phyloP scores from a whole-genome alignment of 2,113 vertebrate species.

The Burhinus bistriatus region DNA sequence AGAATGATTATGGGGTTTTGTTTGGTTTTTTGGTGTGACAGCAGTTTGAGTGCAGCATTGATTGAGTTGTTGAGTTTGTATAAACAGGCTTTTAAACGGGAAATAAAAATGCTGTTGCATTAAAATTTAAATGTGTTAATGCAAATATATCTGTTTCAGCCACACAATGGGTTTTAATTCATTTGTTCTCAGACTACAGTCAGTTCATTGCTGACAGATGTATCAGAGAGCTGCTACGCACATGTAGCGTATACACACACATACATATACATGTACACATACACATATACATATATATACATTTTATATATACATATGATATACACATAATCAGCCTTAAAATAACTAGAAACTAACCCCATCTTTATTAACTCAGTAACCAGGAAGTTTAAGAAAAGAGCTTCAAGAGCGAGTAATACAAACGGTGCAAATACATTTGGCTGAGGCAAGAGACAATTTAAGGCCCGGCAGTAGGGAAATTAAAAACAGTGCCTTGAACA shows the following conservation, averaged over 20 bases:
- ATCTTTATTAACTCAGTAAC: neutral
- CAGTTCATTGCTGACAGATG: neutral
- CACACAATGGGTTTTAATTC: neutral
- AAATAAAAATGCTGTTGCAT: neutral
- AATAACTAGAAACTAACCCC: neutral
- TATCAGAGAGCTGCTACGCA: neutral
- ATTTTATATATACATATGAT: neutral
- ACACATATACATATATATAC: accelerated
- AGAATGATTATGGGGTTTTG: neutral
- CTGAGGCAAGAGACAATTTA: neutral
- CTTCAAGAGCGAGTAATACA: neutral
- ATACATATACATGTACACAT: neutral
- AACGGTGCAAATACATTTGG: neutral
- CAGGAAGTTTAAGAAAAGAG: neutral
- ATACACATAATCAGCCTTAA: neutral
- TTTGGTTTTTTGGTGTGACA: neutral
- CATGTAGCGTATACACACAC: neutral
- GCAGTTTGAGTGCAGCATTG: neutral
- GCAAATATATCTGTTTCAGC: neutral
- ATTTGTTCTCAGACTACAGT: neutral
- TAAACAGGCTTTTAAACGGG: neutral
- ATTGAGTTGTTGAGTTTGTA: neutral
- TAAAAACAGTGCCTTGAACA: neutral
- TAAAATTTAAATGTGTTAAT: neutral
- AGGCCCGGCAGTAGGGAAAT: neutral